These are phyloP conservation scores for Druceiella hillmani DNA, from an alignment of 2,888 invertebrate genomes.

Conservation along the genomic window DNA sequence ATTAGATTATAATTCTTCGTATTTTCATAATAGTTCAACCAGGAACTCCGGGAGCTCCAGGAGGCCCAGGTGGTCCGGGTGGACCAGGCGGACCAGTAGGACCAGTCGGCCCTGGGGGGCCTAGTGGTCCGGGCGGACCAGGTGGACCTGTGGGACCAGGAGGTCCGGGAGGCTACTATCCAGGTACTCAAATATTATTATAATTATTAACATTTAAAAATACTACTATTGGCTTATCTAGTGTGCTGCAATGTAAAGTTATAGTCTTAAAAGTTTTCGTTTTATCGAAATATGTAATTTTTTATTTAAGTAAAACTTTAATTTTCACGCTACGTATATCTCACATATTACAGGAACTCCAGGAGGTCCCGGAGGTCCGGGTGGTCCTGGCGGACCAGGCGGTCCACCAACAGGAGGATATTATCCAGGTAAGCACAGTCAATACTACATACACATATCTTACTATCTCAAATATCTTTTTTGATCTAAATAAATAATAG, in stretches of 20 bases:
- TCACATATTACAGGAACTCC: conserved; percentile 20
- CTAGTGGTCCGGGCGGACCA: conserved; percentile 12
- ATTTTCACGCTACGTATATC: no score
- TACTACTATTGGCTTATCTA: no score
- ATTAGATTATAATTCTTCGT: no score
- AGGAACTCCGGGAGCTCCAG: conserved; percentile 24
- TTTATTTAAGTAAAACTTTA: no score
- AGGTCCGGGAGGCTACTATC: conserved; percentile 20
- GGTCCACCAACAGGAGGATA: conserved; percentile 12
- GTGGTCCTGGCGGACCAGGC: conserved; percentile 25
- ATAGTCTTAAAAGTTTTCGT: no score
- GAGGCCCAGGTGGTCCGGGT: conserved; percentile 16
- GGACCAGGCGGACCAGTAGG: conserved; percentile 18
- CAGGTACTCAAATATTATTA: no score
- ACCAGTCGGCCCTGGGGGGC: conserved; percentile 14
- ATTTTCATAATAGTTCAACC: conserved; percentile 16
- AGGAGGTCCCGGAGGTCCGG: conserved; percentile 32
- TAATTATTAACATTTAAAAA: no score
- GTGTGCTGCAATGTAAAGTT: no score
- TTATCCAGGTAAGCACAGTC: conserved; percentile 1
- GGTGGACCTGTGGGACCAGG: conserved; percentile 26
- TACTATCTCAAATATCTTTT: no score
- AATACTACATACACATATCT: no score
- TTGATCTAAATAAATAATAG: no score
- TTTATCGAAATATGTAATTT: no score